Evolutionary conservation across 2,797 vertebrate species (phyloP).

Genomic region (Poecilia gillii): DNA sequence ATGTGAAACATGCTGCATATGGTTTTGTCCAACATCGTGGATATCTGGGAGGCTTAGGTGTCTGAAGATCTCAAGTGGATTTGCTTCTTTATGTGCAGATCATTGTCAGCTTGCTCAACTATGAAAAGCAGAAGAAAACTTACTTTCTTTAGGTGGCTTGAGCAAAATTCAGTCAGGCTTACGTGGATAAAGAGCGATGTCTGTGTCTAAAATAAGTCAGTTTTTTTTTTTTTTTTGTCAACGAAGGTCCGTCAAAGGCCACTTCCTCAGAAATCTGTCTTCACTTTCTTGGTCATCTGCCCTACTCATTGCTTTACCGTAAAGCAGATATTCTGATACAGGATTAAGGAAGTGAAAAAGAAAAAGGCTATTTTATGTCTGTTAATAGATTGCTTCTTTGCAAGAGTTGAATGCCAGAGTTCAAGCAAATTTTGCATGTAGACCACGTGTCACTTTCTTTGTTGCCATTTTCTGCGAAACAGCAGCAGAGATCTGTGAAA

Average conservation of each 20-base stretch:
- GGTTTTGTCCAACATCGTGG: not conserved
- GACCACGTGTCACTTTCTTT: not conserved
- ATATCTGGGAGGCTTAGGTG: not conserved
- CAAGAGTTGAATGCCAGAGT: slow-evolving; percentile 10
- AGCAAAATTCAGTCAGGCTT: slow-evolving; percentile 2
- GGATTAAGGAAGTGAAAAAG: slow-evolving; percentile 58
- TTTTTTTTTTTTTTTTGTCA: not conserved
- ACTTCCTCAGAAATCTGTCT: slow-evolving; percentile 6
- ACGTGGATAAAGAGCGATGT: not conserved
- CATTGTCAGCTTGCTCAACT: not conserved
- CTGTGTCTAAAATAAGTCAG: not conserved
- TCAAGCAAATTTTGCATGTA: slow-evolving; percentile 12
- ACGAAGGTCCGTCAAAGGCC: not conserved
- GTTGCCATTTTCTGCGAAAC: not conserved
- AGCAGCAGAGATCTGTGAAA: not conserved
- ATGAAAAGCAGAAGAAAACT: slow-evolving; percentile 1
- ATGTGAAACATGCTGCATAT: not conserved
- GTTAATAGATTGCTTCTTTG: slow-evolving; percentile 30
- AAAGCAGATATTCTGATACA: slow-evolving; percentile 49
- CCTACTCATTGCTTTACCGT: slow-evolving; percentile 47
- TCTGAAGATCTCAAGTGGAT: not conserved
- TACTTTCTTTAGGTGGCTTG: not conserved
- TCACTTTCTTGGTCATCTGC: slow-evolving; percentile 9
- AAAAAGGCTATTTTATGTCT: slow-evolving; percentile 32
- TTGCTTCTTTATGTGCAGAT: not conserved